Evolutionary conservation across 2,113 vertebrate genomes (phyloP).

Genomic region (Mastomys coucha): DNA sequence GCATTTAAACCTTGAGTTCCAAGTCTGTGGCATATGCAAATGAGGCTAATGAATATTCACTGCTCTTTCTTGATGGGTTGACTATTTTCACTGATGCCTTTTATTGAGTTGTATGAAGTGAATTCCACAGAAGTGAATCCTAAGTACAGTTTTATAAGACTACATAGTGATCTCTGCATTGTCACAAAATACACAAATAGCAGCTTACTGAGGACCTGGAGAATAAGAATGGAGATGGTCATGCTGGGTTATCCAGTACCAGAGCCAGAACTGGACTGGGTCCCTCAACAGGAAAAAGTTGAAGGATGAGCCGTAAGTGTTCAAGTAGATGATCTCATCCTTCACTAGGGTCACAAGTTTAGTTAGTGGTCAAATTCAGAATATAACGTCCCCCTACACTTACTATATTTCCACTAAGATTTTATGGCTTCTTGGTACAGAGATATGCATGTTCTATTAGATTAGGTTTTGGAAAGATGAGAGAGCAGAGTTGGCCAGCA

Average conservation of each 20-base stretch:
- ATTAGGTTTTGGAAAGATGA: constrained; percentile 14
- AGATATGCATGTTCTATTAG: constrained; percentile 12
- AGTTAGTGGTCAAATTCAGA: not conserved
- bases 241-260: not conserved
- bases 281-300: not conserved
- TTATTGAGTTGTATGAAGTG: not conserved
- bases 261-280: not conserved
- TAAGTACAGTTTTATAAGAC: not conserved
- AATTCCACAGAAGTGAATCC: constrained; percentile 40
- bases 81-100: not conserved
- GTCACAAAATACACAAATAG: not conserved
- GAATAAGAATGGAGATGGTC: not conserved
- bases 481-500: constrained; percentile 31
- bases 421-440: constrained; percentile 27
- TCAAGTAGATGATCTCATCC: not conserved
- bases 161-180: not conserved
- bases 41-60: not conserved
- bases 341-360: not conserved
- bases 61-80: not conserved
- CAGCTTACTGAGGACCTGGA: not conserved
- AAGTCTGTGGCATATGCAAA: not conserved
- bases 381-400: not conserved
- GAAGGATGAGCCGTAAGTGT: not conserved
- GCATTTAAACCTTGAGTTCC: not conserved
- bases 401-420: not conserved